Percentiles rank a stretch among this genome's conserved stretches.
phyloP scores from a whole-genome alignment of 2,888 invertebrate genomes.

The Thecophora atra region DNA sequence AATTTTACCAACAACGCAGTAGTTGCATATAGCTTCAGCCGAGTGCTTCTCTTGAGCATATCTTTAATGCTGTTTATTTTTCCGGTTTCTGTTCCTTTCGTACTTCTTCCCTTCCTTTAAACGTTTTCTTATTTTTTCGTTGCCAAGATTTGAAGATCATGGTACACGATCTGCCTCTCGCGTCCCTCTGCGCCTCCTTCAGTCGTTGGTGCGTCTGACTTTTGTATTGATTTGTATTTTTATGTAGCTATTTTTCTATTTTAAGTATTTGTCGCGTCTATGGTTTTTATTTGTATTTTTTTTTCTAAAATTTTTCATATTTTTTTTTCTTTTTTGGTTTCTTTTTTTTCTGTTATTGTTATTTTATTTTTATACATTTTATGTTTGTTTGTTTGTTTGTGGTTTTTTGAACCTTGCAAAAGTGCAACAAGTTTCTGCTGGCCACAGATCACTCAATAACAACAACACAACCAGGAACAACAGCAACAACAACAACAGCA shows the following conservation, averaged over 20 bases:
- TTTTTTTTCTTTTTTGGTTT: too few relatives aligned
- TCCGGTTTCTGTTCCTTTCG: constrained; percentile 7
- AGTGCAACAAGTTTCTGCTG: constrained; percentile 21
- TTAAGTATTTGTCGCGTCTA: not conserved
- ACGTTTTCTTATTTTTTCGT: not conserved
- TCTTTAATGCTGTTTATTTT: too few relatives aligned
- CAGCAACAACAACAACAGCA: constrained; percentile 22
- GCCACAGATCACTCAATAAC: not conserved
- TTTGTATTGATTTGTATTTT: not conserved
- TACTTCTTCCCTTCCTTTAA: constrained; percentile 9
- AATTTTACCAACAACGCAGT: not conserved
- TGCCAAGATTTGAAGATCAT: constrained; percentile 52
- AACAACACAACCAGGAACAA: not conserved
- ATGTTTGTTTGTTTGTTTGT: constrained; percentile 4
- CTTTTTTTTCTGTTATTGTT: too few relatives aligned
- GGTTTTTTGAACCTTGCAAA: not conserved
- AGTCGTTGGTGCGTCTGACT: too few relatives aligned
- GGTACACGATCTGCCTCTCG: constrained; percentile 46
- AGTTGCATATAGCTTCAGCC: too few relatives aligned
- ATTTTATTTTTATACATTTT: too few relatives aligned
- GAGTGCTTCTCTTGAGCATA: too few relatives aligned
- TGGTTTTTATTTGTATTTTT: not conserved
- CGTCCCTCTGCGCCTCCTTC: not conserved
- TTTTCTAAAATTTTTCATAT: too few relatives aligned
- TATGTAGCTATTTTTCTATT: not conserved